These are phyloP conservation scores for Drymodes brunneopygia DNA, from an alignment of 2,113 vertebrate species.

Conservation along the genomic window DNA sequence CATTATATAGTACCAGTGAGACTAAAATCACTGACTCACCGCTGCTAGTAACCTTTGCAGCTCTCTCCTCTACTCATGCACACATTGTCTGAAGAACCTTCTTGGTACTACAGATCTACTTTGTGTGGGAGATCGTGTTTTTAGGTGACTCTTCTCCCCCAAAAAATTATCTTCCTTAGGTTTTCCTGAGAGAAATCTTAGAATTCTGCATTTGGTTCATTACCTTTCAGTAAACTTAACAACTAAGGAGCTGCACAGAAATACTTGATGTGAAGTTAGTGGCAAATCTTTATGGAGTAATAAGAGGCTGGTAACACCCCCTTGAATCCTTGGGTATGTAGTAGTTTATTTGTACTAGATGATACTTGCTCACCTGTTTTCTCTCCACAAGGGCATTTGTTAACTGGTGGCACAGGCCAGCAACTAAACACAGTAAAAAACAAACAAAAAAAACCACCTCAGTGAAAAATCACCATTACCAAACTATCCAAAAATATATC, in stretches of 20 bases:
- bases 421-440: conserved; percentile 77
- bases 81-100: neutral
- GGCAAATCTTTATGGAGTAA: neutral
- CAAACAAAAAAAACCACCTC: neutral
- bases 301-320: neutral
- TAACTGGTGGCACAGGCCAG: conserved; percentile 98
- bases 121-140: neutral
- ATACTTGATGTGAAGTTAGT: neutral
- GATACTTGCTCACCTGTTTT: conserved; percentile 86
- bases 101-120: neutral
- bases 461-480: neutral
- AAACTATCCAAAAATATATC: neutral
- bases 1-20: neutral
- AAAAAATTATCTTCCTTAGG: fast-evolving
- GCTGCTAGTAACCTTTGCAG: neutral
- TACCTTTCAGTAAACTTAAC: neutral
- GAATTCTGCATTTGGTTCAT: neutral
- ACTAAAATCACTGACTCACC: neutral
- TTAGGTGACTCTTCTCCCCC: neutral
- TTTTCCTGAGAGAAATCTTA: neutral
- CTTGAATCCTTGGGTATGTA: neutral
- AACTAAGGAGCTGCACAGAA: neutral
- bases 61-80: neutral
- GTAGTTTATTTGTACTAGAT: neutral
- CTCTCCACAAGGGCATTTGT: conserved; percentile 98